These are phyloP conservation scores for Leptogaster cylindrica DNA, from an alignment of 2,888 invertebrate genomes.

Conservation along the genomic window DNA sequence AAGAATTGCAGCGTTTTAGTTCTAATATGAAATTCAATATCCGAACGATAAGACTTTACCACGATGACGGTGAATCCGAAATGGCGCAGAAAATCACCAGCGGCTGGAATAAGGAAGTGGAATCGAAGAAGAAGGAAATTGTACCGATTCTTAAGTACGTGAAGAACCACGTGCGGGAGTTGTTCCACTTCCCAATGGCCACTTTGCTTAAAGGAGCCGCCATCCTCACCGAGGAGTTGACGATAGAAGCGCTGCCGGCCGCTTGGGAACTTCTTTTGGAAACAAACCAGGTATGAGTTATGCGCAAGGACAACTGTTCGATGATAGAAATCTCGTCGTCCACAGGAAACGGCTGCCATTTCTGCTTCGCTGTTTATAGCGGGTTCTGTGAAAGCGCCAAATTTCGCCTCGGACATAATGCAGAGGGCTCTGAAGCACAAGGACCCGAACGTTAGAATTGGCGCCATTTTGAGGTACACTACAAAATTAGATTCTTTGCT, in stretches of 20 bases:
- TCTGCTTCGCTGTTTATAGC: conserved; percentile 91
- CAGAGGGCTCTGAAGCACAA: conserved; percentile 84
- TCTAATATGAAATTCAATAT: too few species aligned
- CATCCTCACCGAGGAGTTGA: conserved; percentile 85
- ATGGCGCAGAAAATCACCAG: conserved; percentile 58
- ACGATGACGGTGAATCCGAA: conserved; percentile 59
- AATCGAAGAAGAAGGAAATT: conserved; percentile 66
- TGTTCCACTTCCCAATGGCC: conserved; percentile 89
- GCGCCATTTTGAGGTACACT: conserved; percentile 74
- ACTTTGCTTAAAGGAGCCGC: conserved; percentile 88
- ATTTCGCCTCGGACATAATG: conserved; percentile 88
- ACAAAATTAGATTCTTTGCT: background rate
- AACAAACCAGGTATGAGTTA: conserved; percentile 66
- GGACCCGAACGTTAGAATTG: conserved; percentile 81
- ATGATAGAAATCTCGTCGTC: background rate
- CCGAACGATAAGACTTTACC: conserved; percentile 45
- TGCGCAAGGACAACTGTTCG: background rate
- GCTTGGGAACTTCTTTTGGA: conserved; percentile 96
- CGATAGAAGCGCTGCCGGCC: conserved; percentile 85
- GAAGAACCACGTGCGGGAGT: conserved; percentile 79
- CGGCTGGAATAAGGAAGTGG: conserved; percentile 59
- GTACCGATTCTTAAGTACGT: conserved; percentile 81
- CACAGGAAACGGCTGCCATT: conserved; percentile 78
- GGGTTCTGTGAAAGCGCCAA: conserved; percentile 89
- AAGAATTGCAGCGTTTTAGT: background rate